These are phyloP conservation scores for Sialis fuliginosa DNA, from an alignment of 2,888 invertebrate species.

Conservation along the genomic window DNA sequence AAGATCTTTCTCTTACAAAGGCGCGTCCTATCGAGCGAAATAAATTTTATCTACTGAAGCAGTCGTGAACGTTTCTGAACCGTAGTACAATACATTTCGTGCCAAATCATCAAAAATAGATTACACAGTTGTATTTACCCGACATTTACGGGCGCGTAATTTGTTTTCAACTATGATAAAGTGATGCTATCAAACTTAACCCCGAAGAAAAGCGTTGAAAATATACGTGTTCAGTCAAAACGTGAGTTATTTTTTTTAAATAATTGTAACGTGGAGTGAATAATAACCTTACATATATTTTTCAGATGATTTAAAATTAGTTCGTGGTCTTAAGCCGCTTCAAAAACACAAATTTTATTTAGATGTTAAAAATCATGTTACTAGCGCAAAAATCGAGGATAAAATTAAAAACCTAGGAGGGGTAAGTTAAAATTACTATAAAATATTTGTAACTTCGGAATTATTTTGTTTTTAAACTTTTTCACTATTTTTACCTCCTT, in stretches of 20 bases:
- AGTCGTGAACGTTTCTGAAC: no score
- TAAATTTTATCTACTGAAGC: no score
- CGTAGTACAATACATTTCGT: no score
- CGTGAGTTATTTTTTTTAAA: no score
- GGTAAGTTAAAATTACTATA: slow-evolving; percentile 29
- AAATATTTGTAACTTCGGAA: no score
- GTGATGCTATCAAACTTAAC: slow-evolving; percentile 15
- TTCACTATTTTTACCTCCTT: no score
- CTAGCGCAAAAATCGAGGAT: slow-evolving; percentile 43
- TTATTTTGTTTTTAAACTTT: no score
- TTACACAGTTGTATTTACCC: no score
- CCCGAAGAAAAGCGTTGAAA: slow-evolving; percentile 6
- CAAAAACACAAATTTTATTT: slow-evolving; percentile 56
- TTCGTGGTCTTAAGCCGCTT: slow-evolving; percentile 35
- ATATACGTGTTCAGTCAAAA: not conserved
- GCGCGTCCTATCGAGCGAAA: no score
- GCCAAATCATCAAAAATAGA: no score
- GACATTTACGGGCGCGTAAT: not conserved
- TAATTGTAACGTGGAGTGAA: no score
- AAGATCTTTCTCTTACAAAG: no score
- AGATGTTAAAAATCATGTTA: slow-evolving; percentile 53
- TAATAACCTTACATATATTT: slow-evolving; percentile 10
- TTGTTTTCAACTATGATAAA: slow-evolving; percentile 4
- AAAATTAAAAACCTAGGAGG: slow-evolving; percentile 55
- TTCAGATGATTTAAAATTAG: slow-evolving; percentile 14